Evolutionary conservation across 1,140 invertebrate genomes (phyloP), one percentile per base, ranked within the genome.

Genomic region (Ceratosolen fusciceps): DNA sequence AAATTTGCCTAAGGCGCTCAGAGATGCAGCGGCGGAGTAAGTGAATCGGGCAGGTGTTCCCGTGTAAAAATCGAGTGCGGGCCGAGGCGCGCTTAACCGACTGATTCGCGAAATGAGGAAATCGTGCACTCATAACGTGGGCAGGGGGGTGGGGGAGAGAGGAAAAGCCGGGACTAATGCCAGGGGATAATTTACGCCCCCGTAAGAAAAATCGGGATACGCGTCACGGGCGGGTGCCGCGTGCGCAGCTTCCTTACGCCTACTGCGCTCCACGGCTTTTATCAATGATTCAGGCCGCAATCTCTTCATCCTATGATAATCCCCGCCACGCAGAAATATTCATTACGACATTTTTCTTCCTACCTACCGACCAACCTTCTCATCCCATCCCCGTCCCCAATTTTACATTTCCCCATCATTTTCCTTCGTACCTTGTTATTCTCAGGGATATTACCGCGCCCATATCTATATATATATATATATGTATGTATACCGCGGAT

Each of bases 301-400:
- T 88, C 87, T 88, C 86, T 85, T 87, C 85, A 73, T 70, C n/a
- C 83, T 85, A 86, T 86, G 86, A 87, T 88, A 88, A 88, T 88
- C 82, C 83, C 80, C 76, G 83, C 83, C 75, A 75, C 70, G 80
- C 76, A 86, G 84, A 87, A 88, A 88, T 88, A 88, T 88, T 88
- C 86, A 88, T 88, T 84, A 86, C 81, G 78, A 81, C 82, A 84
- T 83, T 83, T 83, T 75, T 82, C 74, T 78, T 67, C 73, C 43
- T 39, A 34, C 56, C 24, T 29, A n/a, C n/a, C 9, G 0, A 37
- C 29, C 39, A 10, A 8, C 49, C 47, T 39, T 47, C 9, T 74
- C 34, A n/a, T 65, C 31, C 10, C 14, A 21, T 67, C 24, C 62
- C 21, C 39, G 5, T 43, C 39, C 5, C 39, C 39, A 24, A 7